A percentile compares a stretch with the other conserved stretches of the same genome.
These are phyloP conservation scores for Aethina tumida DNA, from an alignment of 1,140 invertebrate species.

Conservation along the genomic window DNA sequence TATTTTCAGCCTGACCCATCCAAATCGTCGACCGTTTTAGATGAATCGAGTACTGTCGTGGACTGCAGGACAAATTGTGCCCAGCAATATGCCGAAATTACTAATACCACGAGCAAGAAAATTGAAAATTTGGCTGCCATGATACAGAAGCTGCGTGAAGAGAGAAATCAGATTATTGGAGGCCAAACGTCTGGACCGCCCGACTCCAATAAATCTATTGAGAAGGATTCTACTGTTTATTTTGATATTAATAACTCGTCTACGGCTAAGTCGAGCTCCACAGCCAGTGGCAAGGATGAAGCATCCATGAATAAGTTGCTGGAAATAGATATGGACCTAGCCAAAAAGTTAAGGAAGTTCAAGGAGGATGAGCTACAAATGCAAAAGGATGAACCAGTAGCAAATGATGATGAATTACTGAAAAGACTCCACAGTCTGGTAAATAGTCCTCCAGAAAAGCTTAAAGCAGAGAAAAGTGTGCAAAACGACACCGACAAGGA, in stretches of 20 bases:
- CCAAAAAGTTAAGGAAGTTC: conserved; percentile 21
- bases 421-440: conserved; percentile 10
- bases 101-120: conserved; percentile 42
- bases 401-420: conserved; percentile 10
- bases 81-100: conserved; percentile 36
- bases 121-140: conserved; percentile 44
- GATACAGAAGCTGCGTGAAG: conserved; percentile 43
- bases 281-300: conserved; percentile 17
- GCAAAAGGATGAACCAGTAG: background rate
- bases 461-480: background rate
- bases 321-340: conserved; percentile 25
- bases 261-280: conserved; percentile 22
- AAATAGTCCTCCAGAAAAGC: conserved; percentile 5
- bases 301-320: conserved; percentile 20
- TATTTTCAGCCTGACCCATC: too few species aligned
- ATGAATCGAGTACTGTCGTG: background rate
- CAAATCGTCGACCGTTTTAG: conserved; percentile 2
- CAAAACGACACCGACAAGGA: background rate
- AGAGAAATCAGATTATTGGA: conserved; percentile 38
- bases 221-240: conserved; percentile 1
- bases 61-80: conserved; percentile 13
- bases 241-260: conserved; percentile 14
- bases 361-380: conserved; percentile 6
- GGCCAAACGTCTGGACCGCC: background rate
- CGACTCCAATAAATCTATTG: background rate